A percentile compares a stretch with the other conserved stretches of the same genome.
phyloP scores from a whole-genome alignment of 2,888 invertebrate genomes.

The Drosophila kuntzei region DNA sequence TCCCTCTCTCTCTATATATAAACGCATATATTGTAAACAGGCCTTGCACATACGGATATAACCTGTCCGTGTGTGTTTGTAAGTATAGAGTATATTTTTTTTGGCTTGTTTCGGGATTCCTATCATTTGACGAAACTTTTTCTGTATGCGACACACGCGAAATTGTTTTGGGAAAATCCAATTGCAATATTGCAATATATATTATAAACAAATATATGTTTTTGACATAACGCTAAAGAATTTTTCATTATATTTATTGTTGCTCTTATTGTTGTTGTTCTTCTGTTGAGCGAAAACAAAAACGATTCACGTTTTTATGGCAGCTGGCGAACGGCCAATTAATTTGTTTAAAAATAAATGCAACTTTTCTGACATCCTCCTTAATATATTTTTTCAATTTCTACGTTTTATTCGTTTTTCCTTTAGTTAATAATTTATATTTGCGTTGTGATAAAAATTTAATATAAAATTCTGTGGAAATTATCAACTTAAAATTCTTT shows the following conservation, averaged over 20 bases:
- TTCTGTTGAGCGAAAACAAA: slow-evolving; percentile 45
- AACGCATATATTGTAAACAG: slow-evolving; percentile 20
- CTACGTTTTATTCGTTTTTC: slow-evolving; percentile 9
- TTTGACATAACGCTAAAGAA: slow-evolving; percentile 54
- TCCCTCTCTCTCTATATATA: slow-evolving; percentile 10
- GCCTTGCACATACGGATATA: slow-evolving; percentile 20
- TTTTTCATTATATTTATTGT: slow-evolving; percentile 38
- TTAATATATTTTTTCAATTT: slow-evolving; percentile 22
- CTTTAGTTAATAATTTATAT: slow-evolving; percentile 32
- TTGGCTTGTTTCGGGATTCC: slow-evolving; percentile 24
- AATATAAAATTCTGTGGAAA: slow-evolving; percentile 7
- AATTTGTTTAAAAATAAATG: slow-evolving; percentile 79
- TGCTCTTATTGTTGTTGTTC: slow-evolving; percentile 26
- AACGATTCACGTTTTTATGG: slow-evolving; percentile 80
- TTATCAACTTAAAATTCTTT: slow-evolving; percentile 19
- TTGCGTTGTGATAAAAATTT: slow-evolving; percentile 51
- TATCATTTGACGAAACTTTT: slow-evolving; percentile 26
- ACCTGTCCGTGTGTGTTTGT: slow-evolving; percentile 7
- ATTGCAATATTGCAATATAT: slow-evolving; percentile 35
- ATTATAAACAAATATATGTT: slow-evolving; percentile 15
- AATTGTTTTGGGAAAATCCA: slow-evolving; percentile 43
- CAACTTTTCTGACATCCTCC: slow-evolving; percentile 51
- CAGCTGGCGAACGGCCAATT: slow-evolving; percentile 73
- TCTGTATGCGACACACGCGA: slow-evolving; percentile 17
- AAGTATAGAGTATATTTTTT: slow-evolving; percentile 1